phyloP scores from a whole-genome alignment of 1,140 invertebrate genomes.

The Teleopsis dalmanni region DNA sequence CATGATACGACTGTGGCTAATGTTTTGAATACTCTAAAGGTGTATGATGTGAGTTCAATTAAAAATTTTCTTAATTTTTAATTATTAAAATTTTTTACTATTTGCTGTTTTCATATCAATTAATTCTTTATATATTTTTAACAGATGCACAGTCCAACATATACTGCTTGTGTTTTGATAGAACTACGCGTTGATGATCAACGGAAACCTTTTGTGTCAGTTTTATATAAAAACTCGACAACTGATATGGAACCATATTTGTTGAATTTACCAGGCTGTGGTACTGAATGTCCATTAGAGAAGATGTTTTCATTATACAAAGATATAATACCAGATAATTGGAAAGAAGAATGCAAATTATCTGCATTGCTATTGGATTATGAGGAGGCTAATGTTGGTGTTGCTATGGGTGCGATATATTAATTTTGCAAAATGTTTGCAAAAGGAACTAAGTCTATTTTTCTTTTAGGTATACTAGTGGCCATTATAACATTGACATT shows the following conservation, averaged over 20 bases:
- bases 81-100: neutral
- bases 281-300: slow-evolving; percentile 51
- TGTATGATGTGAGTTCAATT: slow-evolving; percentile 54
- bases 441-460: neutral
- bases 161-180: slow-evolving; percentile 61
- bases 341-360: slow-evolving; percentile 50
- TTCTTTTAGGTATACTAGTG: slow-evolving; percentile 30
- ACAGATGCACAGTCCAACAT: slow-evolving; percentile 58
- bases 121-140: neutral
- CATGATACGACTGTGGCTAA: slow-evolving; percentile 79
- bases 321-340: slow-evolving; percentile 50
- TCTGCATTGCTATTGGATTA: slow-evolving; percentile 39
- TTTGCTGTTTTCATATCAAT: neutral
- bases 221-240: slow-evolving; percentile 56
- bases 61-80: neutral
- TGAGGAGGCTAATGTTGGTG: slow-evolving; percentile 37
- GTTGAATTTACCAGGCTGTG: slow-evolving; percentile 54
- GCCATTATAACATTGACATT: slow-evolving; percentile 26
- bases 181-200: slow-evolving; percentile 53
- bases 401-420: slow-evolving; percentile 26
- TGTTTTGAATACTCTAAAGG: slow-evolving; percentile 61
- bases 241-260: slow-evolving; percentile 45
- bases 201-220: slow-evolving; percentile 41
- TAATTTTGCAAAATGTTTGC: neutral
- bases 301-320: slow-evolving; percentile 49